Base-by-base conservation (phyloP, 2,113 vertebrate species). In the Campylomormyrus numenius region DNA sequence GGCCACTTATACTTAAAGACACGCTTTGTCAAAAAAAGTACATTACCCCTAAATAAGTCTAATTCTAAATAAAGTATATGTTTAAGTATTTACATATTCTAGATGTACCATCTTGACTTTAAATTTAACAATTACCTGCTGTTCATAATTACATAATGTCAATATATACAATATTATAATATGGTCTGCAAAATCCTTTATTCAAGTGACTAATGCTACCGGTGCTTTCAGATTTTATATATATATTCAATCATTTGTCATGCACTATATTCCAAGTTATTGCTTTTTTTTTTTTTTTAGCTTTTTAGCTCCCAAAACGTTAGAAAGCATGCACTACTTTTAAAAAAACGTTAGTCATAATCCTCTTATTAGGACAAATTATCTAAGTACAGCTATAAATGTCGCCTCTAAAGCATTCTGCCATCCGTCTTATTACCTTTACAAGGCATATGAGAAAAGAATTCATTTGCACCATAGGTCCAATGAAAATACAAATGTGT, bases 391-490 rank as follows among this genome's bases (percentile, higher is more conserved):
- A 42, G 35, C 74, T 42, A 42, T 80, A 80, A 80, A 80, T 42
- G 74, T 42, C 13, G 6, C 42, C 17, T 80, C 15, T 39, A 19
- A 80, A 80, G 74, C 35, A 1, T 17, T 80, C 15, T 80, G 15
- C 74, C 35, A 19, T 80, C 13, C 31, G 1, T 80, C 35, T 74
- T 35, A 74, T 13, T 74, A 74, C 66, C n/a, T 80, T 80, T 42
- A 42, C 74, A 80, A 80, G 74, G 39, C 74, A 80, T 70, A 70
- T 19, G 74, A 80, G 74, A 80, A 80, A 80, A 80, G 74, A 80
- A 35, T 80, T 42, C 35, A 80, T 80, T 80, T 19, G 74, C 74
- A 42, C 15, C 35, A 19, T 42, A 42, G 74, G 74, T 8, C 35
- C 74, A 42, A 80, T 42, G 74, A 80, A 80, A 80, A 80, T 42